phyloP scores from a whole-genome alignment of 2,797 vertebrate species.

The Crax fasciolata region DNA sequence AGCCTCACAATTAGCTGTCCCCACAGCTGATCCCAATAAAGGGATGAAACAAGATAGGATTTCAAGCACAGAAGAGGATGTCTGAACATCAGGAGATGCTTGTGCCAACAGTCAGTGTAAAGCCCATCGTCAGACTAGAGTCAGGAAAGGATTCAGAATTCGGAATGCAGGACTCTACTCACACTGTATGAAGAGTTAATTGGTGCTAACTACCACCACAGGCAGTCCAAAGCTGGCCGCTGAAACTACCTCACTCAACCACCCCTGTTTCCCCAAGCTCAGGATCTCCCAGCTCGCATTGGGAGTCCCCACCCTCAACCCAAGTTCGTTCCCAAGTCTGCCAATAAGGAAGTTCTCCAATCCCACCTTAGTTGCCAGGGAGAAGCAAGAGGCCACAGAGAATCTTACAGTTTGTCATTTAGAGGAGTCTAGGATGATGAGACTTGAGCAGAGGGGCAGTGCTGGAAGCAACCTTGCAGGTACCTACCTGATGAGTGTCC shows the following conservation, averaged over 20 bases:
- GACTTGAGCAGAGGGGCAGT: background rate
- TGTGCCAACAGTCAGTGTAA: background rate
- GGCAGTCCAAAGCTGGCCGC: background rate
- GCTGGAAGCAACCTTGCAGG: background rate
- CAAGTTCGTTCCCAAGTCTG: background rate
- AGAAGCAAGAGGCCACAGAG: background rate
- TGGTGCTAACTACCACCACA: background rate
- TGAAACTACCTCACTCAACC: fast-evolving
- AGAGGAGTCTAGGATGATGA: background rate
- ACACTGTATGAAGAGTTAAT: fast-evolving
- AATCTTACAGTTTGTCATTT: background rate
- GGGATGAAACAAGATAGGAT: background rate
- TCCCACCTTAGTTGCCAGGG: background rate
- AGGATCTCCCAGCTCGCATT: fast-evolving
- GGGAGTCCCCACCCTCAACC: fast-evolving
- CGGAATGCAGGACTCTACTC: background rate
- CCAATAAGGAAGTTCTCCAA: background rate
- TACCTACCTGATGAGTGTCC: background rate
- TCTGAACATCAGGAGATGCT: background rate
- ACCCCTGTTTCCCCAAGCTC: background rate
- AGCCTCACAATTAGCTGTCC: background rate
- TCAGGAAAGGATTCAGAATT: background rate
- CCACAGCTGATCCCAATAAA: background rate
- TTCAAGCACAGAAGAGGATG: background rate
- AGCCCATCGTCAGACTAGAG: too few species aligned